These are phyloP conservation scores for Caenorhabditis brenneri DNA, from an alignment of 1,140 invertebrate species.

Conservation along the genomic window DNA sequence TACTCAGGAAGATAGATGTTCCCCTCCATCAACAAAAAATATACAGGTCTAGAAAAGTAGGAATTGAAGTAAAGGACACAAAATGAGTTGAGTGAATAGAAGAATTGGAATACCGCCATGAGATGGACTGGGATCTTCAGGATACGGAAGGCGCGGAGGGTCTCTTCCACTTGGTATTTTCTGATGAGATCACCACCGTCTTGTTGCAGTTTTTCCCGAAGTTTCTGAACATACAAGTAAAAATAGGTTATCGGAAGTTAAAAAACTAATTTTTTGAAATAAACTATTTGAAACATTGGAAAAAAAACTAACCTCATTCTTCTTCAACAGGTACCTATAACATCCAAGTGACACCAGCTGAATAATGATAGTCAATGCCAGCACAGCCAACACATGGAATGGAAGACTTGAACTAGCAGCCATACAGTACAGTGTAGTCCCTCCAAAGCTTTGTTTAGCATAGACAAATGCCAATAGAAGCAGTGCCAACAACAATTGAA, in stretches of 20 bases:
- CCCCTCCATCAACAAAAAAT: not conserved
- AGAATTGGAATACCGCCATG: not conserved
- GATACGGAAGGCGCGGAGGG: not conserved
- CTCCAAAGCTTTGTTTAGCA: not conserved
- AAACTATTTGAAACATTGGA: not conserved
- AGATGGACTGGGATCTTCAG: not conserved
- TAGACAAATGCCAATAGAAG: not conserved
- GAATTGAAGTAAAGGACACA: not conserved
- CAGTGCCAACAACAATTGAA: not conserved
- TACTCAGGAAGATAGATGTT: not conserved
- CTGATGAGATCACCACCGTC: not conserved
- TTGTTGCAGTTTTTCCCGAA: not conserved
- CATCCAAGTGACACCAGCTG: not conserved
- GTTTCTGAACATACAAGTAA: not conserved
- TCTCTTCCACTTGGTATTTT: slow-evolving; percentile 4
- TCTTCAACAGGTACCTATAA: not conserved
- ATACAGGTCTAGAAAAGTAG: not conserved
- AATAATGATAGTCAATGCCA: not conserved
- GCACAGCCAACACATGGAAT: not conserved
- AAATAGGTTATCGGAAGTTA: not conserved
- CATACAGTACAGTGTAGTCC: not conserved
- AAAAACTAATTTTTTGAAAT: not conserved
- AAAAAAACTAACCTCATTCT: not conserved
- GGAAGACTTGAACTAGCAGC: not conserved
- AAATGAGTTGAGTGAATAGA: not conserved